Evolutionary conservation across 2,797 vertebrate species (phyloP).

Genomic region (Hydrophis major): DNA sequence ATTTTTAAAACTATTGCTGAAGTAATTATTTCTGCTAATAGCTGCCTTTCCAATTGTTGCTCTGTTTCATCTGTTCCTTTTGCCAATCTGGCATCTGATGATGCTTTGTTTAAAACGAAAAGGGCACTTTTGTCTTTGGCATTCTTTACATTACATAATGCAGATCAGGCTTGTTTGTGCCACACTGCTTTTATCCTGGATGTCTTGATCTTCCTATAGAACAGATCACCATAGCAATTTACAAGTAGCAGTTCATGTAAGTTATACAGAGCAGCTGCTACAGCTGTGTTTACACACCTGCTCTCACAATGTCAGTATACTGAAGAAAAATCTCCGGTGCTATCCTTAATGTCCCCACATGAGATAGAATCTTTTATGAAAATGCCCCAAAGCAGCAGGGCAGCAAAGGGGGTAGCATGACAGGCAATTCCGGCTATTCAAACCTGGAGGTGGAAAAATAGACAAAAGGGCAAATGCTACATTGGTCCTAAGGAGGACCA

Average conservation of each 20-base stretch:
- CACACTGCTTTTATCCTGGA: not conserved
- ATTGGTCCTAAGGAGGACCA: not conserved
- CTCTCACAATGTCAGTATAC: not conserved
- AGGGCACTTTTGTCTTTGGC: not conserved
- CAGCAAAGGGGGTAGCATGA: not conserved
- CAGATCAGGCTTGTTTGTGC: not conserved
- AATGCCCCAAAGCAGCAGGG: conserved; percentile 1
- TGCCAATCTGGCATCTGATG: not conserved
- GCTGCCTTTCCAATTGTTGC: not conserved
- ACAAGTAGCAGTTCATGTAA: not conserved
- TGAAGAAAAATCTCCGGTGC: not conserved
- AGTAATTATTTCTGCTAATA: not conserved
- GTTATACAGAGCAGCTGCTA: conserved; percentile 16
- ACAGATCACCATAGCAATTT: conserved; percentile 8
- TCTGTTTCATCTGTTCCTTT: not conserved
- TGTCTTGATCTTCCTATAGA: not conserved
- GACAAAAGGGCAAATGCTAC: not conserved
- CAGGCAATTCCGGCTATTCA: not conserved
- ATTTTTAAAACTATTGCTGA: not conserved
- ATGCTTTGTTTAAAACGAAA: not conserved
- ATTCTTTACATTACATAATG: not conserved
- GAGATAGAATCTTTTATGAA: not conserved
- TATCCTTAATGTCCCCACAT: not conserved
- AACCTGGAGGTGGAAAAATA: not conserved
- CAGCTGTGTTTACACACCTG: conserved; percentile 34